These are phyloP conservation scores for Stichopus horrens DNA, from an alignment of 53 echinoderm and acorn worm species.

Conservation along the genomic window DNA sequence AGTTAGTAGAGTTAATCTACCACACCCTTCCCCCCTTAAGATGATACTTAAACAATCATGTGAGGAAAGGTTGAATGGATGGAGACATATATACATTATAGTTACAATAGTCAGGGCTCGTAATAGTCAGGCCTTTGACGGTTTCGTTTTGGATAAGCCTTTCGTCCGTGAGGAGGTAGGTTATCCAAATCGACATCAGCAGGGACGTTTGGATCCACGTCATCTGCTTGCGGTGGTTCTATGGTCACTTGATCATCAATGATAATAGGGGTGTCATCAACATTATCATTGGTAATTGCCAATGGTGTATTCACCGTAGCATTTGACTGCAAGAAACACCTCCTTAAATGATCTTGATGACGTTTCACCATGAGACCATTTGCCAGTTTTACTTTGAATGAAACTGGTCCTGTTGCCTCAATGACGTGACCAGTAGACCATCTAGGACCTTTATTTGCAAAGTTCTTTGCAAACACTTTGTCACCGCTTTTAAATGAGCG, in stretches of 20 bases:
- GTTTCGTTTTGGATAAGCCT: background rate
- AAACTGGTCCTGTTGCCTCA: background rate
- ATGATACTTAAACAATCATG: background rate
- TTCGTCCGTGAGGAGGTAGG: background rate
- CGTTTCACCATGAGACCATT: background rate
- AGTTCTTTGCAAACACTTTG: slow-evolving; percentile 15
- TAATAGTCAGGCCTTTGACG: slow-evolving; percentile 3
- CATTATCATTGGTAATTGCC: background rate
- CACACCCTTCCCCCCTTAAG: slow-evolving; percentile 8
- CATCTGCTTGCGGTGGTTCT: slow-evolving; percentile 2
- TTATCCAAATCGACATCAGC: background rate
- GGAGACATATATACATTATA: background rate
- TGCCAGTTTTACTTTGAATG: background rate
- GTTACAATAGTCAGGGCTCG: background rate
- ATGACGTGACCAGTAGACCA: slow-evolving; percentile 8
- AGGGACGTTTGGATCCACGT: background rate
- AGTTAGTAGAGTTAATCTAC: background rate
- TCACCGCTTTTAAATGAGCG: background rate
- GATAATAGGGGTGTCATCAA: background rate
- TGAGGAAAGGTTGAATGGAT: background rate
- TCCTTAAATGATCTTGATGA: background rate
- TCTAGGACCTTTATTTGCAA: slow-evolving; percentile 13
- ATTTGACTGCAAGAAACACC: background rate
- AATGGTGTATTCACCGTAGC: background rate
- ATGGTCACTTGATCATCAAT: background rate